Evolutionary conservation across 2,113 vertebrate genomes (phyloP).

Genomic region (Donacobius atricapilla): DNA sequence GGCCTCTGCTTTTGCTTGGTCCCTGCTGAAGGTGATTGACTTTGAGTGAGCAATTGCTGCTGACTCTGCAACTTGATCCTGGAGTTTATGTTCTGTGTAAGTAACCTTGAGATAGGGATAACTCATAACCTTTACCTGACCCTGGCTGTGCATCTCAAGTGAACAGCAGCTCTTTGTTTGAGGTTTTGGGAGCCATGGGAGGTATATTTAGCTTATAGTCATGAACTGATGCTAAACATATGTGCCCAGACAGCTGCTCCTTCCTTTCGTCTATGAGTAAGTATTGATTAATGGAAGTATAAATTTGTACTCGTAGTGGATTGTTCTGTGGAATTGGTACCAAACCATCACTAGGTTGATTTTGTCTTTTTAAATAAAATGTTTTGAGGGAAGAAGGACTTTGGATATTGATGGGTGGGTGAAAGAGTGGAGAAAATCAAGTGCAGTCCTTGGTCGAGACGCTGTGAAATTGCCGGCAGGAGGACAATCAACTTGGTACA

Average conservation of each 20-base stretch:
- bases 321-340: neutral
- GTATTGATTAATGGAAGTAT: slow-evolving; percentile 20
- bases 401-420: neutral
- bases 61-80: slow-evolving; percentile 60
- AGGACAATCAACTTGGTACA: neutral
- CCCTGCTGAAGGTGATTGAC: slow-evolving; percentile 46
- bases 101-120: slow-evolving; percentile 68
- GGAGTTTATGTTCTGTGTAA: slow-evolving; percentile 45
- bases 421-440: neutral
- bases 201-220: slow-evolving; percentile 30
- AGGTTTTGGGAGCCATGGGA: slow-evolving; percentile 43
- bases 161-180: slow-evolving; percentile 69
- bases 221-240: slow-evolving; percentile 38
- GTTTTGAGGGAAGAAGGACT: neutral
- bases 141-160: slow-evolving; percentile 49
- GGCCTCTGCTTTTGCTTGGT: slow-evolving; percentile 42
- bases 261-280: neutral
- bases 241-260: slow-evolving; percentile 19
- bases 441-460: neutral
- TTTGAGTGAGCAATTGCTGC: slow-evolving; percentile 61
- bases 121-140: slow-evolving; percentile 56
- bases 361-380: neutral
- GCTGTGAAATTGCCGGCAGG: neutral
- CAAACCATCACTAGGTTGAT: neutral
- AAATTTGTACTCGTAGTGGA: neutral